A percentile compares a stretch with the other conserved stretches of the same genome.
These are phyloP conservation scores for Chrysemys picta DNA, from an alignment of 2,113 vertebrate genomes.

Conservation along the genomic window DNA sequence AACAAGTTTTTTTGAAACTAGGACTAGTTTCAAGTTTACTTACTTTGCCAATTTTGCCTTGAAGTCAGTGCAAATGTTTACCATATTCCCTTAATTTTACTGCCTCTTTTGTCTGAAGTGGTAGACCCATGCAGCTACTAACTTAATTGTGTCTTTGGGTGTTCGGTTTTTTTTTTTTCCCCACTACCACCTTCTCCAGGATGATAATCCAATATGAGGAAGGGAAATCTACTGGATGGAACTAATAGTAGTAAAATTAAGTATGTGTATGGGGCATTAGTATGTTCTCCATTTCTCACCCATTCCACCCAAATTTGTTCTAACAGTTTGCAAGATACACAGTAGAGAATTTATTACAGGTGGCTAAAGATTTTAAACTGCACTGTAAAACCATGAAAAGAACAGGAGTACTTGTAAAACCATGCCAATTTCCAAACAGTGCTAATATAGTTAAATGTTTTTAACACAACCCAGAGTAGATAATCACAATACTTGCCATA, in stretches of 20 bases:
- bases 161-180: no score
- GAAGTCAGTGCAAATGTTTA: not conserved
- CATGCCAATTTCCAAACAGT: not conserved
- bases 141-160: fast-evolving
- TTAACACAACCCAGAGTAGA: not conserved
- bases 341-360: not conserved
- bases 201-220: fast-evolving
- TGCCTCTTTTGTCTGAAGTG: not conserved
- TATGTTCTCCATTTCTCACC: not conserved
- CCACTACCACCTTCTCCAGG: not conserved
- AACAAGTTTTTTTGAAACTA: not conserved
- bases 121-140: not conserved
- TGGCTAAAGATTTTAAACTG: not conserved
- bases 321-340: not conserved
- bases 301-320: not conserved
- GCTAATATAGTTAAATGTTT: not conserved
- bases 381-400: not conserved
- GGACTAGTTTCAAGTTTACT: not conserved
- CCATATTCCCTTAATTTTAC: not conserved
- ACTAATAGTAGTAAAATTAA: not conserved
- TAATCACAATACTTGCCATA: not conserved
- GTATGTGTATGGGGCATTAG: not conserved
- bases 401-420: no score
- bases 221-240: fast-evolving
- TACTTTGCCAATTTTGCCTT: not conserved